Conservation (phyloP, 2,113 vertebrate species). For the Tachysurus fulvidraco region DNA sequence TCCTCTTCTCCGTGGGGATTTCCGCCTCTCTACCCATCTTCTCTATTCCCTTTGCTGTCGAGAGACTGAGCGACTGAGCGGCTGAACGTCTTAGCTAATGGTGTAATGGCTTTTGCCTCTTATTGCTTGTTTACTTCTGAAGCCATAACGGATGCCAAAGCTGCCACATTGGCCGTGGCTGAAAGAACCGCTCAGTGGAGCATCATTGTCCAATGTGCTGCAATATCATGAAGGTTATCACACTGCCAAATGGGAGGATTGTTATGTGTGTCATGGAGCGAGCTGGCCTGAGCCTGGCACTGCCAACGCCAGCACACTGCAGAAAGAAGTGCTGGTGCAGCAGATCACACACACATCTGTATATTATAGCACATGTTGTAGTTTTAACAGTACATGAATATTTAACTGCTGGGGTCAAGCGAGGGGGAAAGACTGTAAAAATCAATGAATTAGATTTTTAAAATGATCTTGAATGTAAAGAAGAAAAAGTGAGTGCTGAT, state of each 20-base stretch:
- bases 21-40: slow-evolving; percentile 30
- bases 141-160: slow-evolving; percentile 61
- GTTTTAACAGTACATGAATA: slow-evolving; percentile 75
- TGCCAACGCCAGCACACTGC: slow-evolving; percentile 62
- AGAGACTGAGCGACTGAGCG: slow-evolving; percentile 49
- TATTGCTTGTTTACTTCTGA: slow-evolving; percentile 63
- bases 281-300: slow-evolving; percentile 64
- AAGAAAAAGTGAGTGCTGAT: slow-evolving; percentile 45
- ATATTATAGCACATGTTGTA: slow-evolving; percentile 71
- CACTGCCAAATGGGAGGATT: slow-evolving; percentile 1
- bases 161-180: slow-evolving; percentile 51
- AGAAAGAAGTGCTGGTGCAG: slow-evolving; percentile 59
- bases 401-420: slow-evolving; percentile 68
- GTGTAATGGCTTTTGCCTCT: slow-evolving; percentile 61
- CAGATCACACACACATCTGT: slow-evolving; percentile 60
- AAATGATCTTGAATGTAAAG: slow-evolving; percentile 62
- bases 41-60: slow-evolving; percentile 56
- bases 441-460: slow-evolving; percentile 68
- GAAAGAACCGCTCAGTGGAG: neutral
- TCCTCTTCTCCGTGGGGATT: slow-evolving; percentile 38
- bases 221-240: neutral
- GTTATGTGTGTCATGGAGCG: slow-evolving; percentile 57
- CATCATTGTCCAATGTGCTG: slow-evolving; percentile 11
- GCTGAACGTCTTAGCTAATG: slow-evolving; percentile 65
- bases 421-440: slow-evolving; percentile 54